Base-by-base conservation (phyloP, 2,888 invertebrate species). In the Nemotelus pantherinus region DNA sequence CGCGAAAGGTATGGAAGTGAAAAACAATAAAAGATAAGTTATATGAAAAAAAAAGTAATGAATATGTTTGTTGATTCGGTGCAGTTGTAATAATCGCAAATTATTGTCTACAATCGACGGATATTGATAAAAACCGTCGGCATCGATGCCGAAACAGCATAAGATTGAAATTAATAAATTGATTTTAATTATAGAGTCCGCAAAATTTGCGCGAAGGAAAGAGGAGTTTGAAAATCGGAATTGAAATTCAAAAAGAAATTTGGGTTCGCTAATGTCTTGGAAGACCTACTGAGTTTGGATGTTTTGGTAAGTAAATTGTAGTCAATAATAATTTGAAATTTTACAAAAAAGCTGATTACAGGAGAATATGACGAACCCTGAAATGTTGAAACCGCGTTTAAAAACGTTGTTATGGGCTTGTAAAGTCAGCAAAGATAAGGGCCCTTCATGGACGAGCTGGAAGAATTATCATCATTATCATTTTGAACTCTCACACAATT, bases 211-310 rank as follows among this genome's bases (percentile, higher is more conserved):
- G 25, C 25, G 25, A 25, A 25, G 63, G 7, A 63, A 6, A 10
- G 6, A 63, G 1, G 63, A 63, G 41, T 41, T 63, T 6, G 63
- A 63, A 39, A 39, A 41, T 10, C 43, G 43, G 41, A 1, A n/a
- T n/a, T n/a, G n/a, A n/a, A n/a, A n/a, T n/a, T 43, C 10, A 63
- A 41, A 63, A 63, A 63, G 2, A n/a, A 6, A 3, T 63, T 63
- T 43, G 63, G 2, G 25, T 39, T 63, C 3, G 39, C 25, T 3
- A 63, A 63, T 39, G 10, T 63, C 6, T 39, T 63, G 25, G 41
- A 63, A 63, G 63, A 63, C 10, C 41, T 63, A 41, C 44, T 41
- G 43, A 63, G 63, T 41, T 39, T 63, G 63, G 2, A 63, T 63
- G 41, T 63, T 43, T 43, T 63, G 3, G 63, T 63, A 63, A 63